phyloP scores from a whole-genome alignment of 2,797 vertebrate species.

The Jordanella pulchra region DNA sequence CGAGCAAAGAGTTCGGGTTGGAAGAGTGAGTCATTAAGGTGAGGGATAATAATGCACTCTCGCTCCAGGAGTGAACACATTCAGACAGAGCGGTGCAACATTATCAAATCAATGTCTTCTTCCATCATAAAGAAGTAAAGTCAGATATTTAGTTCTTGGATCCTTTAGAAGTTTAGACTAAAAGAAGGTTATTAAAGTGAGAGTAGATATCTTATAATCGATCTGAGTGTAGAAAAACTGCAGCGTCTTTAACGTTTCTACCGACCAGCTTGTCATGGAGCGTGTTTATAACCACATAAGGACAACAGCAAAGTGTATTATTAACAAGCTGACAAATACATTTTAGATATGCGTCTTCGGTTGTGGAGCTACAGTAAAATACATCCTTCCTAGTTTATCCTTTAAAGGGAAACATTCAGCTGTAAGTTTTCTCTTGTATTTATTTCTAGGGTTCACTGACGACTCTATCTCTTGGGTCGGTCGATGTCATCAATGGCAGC shows the following conservation, averaged over 20 bases:
- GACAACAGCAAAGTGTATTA: slow-evolving; percentile 4
- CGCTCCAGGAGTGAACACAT: slow-evolving; percentile 12
- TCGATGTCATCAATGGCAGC: slow-evolving; percentile 96
- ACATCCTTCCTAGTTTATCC: slow-evolving; percentile 3
- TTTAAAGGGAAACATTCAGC: slow-evolving; percentile 48
- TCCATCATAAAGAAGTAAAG: background rate
- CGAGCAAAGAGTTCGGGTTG: slow-evolving; percentile 6
- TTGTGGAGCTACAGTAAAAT: slow-evolving; percentile 5
- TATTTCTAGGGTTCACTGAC: background rate
- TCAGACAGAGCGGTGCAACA: slow-evolving; percentile 7
- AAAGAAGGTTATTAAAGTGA: background rate
- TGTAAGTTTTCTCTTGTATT: slow-evolving; percentile 15
- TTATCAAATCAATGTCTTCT: slow-evolving; percentile 2
- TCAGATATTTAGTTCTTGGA: background rate
- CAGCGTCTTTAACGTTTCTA: slow-evolving; percentile 27
- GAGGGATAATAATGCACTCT: slow-evolving; percentile 19
- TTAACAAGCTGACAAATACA: slow-evolving; percentile 6
- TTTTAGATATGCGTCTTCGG: background rate
- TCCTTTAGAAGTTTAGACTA: slow-evolving; percentile 2
- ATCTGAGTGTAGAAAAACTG: slow-evolving; percentile 15
- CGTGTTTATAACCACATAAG: slow-evolving; percentile 7
- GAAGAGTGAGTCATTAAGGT: slow-evolving; percentile 28
- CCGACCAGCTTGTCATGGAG: slow-evolving; percentile 6
- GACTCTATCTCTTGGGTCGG: slow-evolving; percentile 93
- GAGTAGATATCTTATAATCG: background rate